Conservation (phyloP, 2,888 invertebrate genomes). For the Altica lythri region DNA sequence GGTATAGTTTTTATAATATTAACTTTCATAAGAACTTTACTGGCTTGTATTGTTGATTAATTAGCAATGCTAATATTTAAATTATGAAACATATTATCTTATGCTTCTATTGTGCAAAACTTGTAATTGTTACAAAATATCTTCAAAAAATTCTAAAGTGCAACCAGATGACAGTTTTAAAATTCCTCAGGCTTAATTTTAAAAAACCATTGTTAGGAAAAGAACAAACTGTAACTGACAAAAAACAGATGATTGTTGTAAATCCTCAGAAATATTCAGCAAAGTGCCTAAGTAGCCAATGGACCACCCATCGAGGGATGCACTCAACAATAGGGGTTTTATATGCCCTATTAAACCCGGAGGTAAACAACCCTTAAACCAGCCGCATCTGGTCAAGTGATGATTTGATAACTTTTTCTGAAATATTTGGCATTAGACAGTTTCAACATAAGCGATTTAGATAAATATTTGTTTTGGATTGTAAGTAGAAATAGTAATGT, state of each 20-base stretch:
- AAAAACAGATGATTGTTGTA: constrained; percentile 33
- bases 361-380: constrained; percentile 31
- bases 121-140: too few species aligned
- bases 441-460: constrained; percentile 24
- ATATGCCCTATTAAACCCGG: constrained; percentile 35
- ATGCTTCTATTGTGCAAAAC: too few species aligned
- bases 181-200: constrained; percentile 1
- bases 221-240: constrained; percentile 1
- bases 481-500: background rate
- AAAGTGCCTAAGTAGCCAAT: constrained; percentile 35
- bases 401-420: constrained; percentile 28
- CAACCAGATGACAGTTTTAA: too few species aligned
- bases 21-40: too few species aligned
- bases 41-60: too few species aligned
- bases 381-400: constrained; percentile 32
- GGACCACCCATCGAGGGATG: constrained; percentile 41
- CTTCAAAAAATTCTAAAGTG: too few species aligned
- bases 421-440: constrained; percentile 20
- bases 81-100: too few species aligned
- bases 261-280: constrained; percentile 37
- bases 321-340: constrained; percentile 32
- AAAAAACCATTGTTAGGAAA: background rate
- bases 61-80: too few species aligned
- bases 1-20: too few species aligned
- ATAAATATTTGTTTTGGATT: constrained; percentile 32